Evolutionary conservation across 2,888 invertebrate species (phyloP).

Genomic region (Leptinotarsa juncta): DNA sequence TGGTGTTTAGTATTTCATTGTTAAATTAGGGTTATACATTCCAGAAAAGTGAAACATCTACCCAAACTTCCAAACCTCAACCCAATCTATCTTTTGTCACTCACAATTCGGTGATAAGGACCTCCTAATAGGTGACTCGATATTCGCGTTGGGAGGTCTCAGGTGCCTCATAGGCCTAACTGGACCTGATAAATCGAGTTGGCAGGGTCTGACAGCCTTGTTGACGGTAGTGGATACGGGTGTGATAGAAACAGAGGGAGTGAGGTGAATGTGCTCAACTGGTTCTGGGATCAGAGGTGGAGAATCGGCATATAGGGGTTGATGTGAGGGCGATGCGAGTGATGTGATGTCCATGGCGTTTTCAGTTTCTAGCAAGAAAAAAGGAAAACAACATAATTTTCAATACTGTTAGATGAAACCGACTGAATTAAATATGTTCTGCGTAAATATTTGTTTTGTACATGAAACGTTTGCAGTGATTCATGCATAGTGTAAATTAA

Average conservation of each 20-base stretch:
- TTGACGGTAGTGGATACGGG: slow-evolving; percentile 55
- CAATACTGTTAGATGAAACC: not conserved
- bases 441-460: too few species aligned
- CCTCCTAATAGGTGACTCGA: slow-evolving; percentile 34
- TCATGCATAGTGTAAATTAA: too few species aligned
- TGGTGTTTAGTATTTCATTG: too few species aligned
- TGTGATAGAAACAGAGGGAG: slow-evolving; percentile 66
- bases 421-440: too few species aligned
- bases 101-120: slow-evolving; percentile 53
- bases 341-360: slow-evolving; percentile 22
- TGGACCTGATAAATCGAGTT: slow-evolving; percentile 62
- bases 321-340: slow-evolving; percentile 18
- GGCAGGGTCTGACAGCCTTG: slow-evolving; percentile 59
- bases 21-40: not conserved
- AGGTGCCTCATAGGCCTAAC: slow-evolving; percentile 61
- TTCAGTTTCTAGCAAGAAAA: slow-evolving; percentile 18
- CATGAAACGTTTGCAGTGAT: too few species aligned
- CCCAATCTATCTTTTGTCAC: slow-evolving; percentile 26
- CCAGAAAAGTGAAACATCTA: slow-evolving; percentile 21
- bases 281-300: slow-evolving; percentile 68
- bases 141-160: slow-evolving; percentile 50
- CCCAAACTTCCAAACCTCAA: slow-evolving; percentile 23
- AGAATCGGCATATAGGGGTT: slow-evolving; percentile 62
- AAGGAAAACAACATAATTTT: slow-evolving; percentile 1
- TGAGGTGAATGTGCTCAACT: slow-evolving; percentile 66